Conservation (phyloP, 2,113 vertebrate genomes). For the Tichodroma muraria region DNA sequence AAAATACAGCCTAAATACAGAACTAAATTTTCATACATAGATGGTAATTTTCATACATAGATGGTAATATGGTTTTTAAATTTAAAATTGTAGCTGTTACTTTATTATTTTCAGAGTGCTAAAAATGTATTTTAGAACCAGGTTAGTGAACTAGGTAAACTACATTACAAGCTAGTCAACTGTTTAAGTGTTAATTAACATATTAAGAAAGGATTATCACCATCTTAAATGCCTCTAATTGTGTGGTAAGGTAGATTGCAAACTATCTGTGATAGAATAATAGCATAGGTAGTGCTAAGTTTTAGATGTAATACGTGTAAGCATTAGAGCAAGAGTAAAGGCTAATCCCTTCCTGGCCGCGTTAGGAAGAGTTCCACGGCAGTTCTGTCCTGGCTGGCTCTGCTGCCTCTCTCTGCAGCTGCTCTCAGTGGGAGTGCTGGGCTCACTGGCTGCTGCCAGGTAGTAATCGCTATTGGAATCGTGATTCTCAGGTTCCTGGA, state of each 20-base stretch:
- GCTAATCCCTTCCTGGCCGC: neutral
- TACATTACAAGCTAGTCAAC: neutral
- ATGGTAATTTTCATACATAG: neutral
- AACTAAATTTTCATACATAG: neutral
- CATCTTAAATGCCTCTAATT: neutral
- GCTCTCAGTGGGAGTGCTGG: neutral
- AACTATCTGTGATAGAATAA: neutral
- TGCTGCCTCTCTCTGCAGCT: neutral
- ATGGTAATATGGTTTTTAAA: neutral
- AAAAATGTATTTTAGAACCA: neutral
- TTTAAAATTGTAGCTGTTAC: neutral
- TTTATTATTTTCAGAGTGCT: neutral
- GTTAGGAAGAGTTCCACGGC: neutral
- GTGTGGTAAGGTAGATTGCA: constrained; percentile 15
- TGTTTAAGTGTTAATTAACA: neutral
- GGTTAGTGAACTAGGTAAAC: neutral
- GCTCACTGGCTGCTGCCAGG: neutral
- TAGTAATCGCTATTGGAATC: accelerated
- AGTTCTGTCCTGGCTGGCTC: neutral
- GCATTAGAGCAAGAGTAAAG: neutral
- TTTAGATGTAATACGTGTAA: neutral
- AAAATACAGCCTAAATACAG: neutral
- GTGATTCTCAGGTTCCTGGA: neutral
- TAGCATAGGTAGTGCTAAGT: neutral
- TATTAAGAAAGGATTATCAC: neutral